phyloP scores from a whole-genome alignment of 2,113 vertebrate species.

The Notiomystis cincta region DNA sequence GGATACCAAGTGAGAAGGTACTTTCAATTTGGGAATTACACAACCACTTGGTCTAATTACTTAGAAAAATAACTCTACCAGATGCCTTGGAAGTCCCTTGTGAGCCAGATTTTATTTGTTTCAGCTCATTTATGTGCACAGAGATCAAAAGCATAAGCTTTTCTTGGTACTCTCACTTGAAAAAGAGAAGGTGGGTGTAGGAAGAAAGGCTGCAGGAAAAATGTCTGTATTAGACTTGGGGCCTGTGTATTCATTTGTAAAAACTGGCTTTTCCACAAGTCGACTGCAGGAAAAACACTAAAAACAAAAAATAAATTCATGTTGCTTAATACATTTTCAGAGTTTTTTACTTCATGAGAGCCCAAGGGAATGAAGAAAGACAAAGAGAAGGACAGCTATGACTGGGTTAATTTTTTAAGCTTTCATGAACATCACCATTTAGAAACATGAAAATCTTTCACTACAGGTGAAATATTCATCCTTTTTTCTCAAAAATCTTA shows the following conservation, averaged over 20 bases:
- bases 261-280: neutral
- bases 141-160: conserved; percentile 54
- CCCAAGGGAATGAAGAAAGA: neutral
- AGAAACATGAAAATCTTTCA: neutral
- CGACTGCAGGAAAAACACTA: neutral
- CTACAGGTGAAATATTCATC: neutral
- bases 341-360: neutral
- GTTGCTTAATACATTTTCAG: neutral
- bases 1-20: conserved; percentile 5
- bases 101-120: conserved; percentile 68
- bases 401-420: neutral
- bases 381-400: neutral
- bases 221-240: neutral
- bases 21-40: conserved; percentile 53
- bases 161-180: conserved; percentile 30
- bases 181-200: neutral
- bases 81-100: conserved; percentile 66
- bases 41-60: conserved; percentile 67
- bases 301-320: neutral
- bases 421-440: neutral
- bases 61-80: conserved; percentile 67
- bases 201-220: neutral
- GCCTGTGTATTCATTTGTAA: neutral
- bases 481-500: neutral
- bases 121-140: conserved; percentile 69